These are phyloP conservation scores for Nycticryphes semicollaris DNA, from an alignment of 2,113 vertebrate species.

Conservation along the genomic window DNA sequence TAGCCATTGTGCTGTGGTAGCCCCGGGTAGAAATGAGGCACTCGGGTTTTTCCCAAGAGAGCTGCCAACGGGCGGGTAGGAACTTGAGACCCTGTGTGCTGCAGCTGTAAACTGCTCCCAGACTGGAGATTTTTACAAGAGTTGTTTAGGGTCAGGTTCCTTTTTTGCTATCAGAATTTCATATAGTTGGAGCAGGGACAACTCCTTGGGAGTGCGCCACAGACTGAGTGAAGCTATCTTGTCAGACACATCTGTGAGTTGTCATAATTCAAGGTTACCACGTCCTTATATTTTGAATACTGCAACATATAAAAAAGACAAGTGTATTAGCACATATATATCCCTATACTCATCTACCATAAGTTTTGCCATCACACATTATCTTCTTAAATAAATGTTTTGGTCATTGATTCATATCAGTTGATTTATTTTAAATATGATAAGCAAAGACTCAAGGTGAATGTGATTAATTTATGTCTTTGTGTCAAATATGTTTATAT, in stretches of 20 bases:
- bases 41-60: background rate
- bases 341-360: background rate
- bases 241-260: background rate
- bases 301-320: background rate
- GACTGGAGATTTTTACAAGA: background rate
- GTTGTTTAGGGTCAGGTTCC: background rate
- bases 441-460: background rate
- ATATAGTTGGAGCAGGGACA: background rate
- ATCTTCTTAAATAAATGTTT: background rate
- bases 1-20: background rate
- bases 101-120: too few species aligned
- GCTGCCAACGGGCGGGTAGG: background rate
- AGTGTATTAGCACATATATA: fast-evolving
- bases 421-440: background rate
- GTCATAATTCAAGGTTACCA: background rate
- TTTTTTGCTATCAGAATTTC: background rate
- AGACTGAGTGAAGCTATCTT: background rate
- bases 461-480: background rate
- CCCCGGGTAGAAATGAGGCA: background rate
- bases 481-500: background rate
- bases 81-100: background rate
- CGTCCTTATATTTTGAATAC: background rate
- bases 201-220: background rate
- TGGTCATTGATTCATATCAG: background rate
- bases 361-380: background rate